These are phyloP conservation scores for Hedya salicella DNA, from an alignment of 2,888 invertebrate species.

Conservation along the genomic window DNA sequence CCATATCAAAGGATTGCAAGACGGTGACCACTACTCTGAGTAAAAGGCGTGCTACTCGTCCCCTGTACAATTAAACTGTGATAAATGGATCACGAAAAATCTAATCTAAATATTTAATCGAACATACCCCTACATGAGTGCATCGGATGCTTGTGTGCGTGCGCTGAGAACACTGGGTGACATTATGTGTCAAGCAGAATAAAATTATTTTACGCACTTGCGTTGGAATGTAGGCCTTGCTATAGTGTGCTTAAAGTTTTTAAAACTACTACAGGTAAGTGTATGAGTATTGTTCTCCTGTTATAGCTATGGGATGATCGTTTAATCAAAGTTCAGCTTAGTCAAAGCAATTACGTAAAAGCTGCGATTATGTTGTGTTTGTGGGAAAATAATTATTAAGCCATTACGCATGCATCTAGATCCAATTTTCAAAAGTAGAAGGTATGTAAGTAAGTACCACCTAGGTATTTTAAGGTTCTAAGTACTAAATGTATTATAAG, in stretches of 20 bases:
- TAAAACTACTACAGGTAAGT: neutral
- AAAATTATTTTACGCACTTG: neutral
- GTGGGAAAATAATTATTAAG: no score
- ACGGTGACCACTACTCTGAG: conserved; percentile 59
- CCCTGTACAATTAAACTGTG: conserved; percentile 81
- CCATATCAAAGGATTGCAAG: conserved; percentile 78
- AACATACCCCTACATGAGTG: conserved; percentile 74
- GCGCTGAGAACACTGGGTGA: conserved; percentile 38
- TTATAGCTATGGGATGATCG: neutral
- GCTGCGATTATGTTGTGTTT: no score
- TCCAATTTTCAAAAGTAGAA: no score
- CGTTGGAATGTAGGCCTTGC: neutral
- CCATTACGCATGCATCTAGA: no score
- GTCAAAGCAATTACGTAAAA: neutral
- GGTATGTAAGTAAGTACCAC: no score
- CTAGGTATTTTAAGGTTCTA: no score
- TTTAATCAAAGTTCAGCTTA: neutral
- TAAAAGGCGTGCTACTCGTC: conserved; percentile 61
- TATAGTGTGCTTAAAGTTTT: neutral
- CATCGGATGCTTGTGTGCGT: conserved; percentile 43
- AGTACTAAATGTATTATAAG: no score
- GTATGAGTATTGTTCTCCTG: neutral
- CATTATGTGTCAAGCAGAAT: conserved; percentile 6
- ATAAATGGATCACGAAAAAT: conserved; percentile 84
- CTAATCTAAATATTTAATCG: conserved; percentile 85